Conservation (phyloP, 2,797 vertebrate species). For the Oceanodroma leucorhoa region DNA sequence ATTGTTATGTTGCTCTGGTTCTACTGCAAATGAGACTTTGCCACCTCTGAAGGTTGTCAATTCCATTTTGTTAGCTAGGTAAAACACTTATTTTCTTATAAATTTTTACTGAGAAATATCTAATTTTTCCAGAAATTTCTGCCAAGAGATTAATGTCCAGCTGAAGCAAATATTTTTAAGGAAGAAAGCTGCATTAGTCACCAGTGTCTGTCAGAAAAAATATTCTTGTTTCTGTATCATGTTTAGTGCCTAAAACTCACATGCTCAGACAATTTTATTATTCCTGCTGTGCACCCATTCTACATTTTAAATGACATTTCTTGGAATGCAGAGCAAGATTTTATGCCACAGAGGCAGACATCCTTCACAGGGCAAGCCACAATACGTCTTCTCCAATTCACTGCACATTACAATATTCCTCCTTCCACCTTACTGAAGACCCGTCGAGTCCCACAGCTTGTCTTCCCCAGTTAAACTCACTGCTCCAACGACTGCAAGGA, state of each 20-base stretch:
- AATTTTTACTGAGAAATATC: constrained; percentile 21
- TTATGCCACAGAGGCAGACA: background rate
- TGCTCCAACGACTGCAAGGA: background rate
- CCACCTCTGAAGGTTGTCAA: background rate
- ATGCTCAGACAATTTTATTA: background rate
- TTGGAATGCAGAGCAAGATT: constrained; percentile 20
- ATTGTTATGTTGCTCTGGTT: background rate
- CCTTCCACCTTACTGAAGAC: constrained; percentile 6
- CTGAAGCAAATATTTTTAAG: background rate
- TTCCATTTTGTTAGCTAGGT: background rate
- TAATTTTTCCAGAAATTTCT: constrained; percentile 27
- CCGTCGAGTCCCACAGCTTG: background rate
- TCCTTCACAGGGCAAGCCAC: constrained; percentile 24
- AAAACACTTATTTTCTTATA: background rate
- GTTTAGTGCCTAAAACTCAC: constrained; percentile 32
- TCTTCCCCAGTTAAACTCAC: background rate
- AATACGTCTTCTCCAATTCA: constrained; percentile 3
- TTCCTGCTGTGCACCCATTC: background rate
- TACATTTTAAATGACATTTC: constrained; percentile 43
- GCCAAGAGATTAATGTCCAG: constrained; percentile 18
- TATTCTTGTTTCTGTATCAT: background rate
- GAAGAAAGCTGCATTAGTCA: background rate
- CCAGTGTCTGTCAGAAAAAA: background rate
- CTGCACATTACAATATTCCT: background rate
- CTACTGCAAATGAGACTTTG: background rate